Conservation (phyloP, 2,888 invertebrate species). For the Noctua janthe region DNA sequence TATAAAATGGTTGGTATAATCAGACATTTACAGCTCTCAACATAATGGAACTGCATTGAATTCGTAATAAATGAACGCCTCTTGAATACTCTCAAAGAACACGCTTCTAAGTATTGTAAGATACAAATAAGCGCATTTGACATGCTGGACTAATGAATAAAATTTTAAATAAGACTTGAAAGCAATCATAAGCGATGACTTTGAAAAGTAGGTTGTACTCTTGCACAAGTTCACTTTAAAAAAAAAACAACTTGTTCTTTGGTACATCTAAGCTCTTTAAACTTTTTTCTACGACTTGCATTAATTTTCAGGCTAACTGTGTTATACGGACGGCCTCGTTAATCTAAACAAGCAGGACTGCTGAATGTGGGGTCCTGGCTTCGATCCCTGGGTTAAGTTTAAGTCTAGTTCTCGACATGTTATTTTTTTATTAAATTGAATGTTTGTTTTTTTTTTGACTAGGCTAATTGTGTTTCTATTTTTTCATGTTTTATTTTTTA, state of each 20-base stretch:
- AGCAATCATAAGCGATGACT: conserved; percentile 39
- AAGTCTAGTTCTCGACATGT: no score
- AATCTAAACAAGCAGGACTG: not conserved
- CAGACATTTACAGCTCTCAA: not conserved
- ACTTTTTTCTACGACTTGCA: not conserved
- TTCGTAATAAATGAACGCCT: conserved; percentile 7
- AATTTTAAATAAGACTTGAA: conserved; percentile 17
- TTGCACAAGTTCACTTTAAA: not conserved
- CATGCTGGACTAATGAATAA: conserved; percentile 10
- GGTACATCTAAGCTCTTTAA: not conserved
- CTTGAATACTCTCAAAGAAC: conserved; percentile 8
- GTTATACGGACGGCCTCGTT: not conserved
- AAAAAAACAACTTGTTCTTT: not conserved
- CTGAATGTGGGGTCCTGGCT: not conserved
- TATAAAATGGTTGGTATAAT: not conserved
- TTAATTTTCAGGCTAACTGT: not conserved
- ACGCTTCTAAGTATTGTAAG: not conserved
- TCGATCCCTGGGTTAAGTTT: not conserved
- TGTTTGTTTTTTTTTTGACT: no score
- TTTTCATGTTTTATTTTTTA: no score
- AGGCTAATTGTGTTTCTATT: no score
- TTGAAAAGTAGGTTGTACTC: not conserved
- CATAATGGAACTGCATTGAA: not conserved
- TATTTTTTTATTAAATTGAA: no score
- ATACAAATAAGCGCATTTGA: not conserved